These are phyloP conservation scores for Physocephala rufipes DNA, from an alignment of 2,888 invertebrate genomes.

Conservation along the genomic window DNA sequence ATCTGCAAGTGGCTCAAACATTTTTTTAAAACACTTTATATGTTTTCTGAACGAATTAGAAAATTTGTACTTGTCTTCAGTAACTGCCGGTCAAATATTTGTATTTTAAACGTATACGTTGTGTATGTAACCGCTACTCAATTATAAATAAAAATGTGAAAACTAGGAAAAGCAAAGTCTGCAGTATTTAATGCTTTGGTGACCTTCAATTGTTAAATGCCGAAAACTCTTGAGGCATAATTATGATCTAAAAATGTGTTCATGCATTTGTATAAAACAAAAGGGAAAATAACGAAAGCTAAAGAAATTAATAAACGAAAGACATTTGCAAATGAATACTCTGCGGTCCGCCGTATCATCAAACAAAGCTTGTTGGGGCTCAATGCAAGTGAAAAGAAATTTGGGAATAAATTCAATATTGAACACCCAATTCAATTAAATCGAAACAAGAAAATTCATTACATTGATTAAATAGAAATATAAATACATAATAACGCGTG, in stretches of 20 bases:
- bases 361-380: no score
- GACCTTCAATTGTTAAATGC: neutral
- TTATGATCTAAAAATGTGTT: slow-evolving; percentile 31
- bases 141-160: neutral
- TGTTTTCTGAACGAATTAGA: no score
- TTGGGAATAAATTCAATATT: no score
- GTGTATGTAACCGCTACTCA: no score
- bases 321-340: no score
- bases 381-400: no score
- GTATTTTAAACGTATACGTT: neutral
- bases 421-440: no score
- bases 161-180: neutral
- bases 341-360: no score
- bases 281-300: neutral
- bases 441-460: no score
- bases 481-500: no score
- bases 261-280: slow-evolving; percentile 26
- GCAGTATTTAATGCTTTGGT: slow-evolving; percentile 3
- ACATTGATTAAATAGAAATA: no score
- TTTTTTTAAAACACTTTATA: no score
- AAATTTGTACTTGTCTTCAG: neutral
- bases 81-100: slow-evolving; percentile 18
- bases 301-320: neutral
- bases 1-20: slow-evolving; percentile 58
- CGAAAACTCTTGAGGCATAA: slow-evolving; percentile 12